Conservation (phyloP, 2,888 invertebrate species). For the Chaitophorus viminalis region DNA sequence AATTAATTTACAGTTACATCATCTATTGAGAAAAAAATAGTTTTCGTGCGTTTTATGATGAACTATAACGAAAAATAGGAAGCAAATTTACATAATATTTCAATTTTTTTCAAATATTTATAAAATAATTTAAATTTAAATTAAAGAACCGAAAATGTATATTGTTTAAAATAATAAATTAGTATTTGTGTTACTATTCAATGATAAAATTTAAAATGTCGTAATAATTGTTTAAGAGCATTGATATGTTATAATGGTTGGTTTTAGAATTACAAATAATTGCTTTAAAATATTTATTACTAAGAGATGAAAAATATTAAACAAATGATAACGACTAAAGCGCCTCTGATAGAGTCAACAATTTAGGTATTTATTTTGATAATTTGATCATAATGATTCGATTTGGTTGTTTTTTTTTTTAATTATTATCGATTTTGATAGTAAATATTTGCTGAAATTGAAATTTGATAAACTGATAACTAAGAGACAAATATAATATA, state of each 20-base stretch:
- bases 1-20: slow-evolving; percentile 35
- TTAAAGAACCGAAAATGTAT: background rate
- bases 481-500: no score
- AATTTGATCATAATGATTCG: background rate
- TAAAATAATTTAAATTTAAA: background rate
- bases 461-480: no score
- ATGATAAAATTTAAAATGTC: background rate
- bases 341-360: background rate
- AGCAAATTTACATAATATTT: background rate
- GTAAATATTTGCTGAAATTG: background rate
- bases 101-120: background rate
- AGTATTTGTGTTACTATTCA: background rate
- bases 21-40: background rate
- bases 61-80: background rate
- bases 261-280: no score
- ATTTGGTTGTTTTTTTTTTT: background rate
- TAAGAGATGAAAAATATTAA: no score
- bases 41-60: background rate
- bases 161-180: background rate
- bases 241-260: background rate
- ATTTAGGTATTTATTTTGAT: background rate
- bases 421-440: background rate
- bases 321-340: no score
- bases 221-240: background rate
- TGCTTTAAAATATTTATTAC: no score